Base-by-base conservation (phyloP, 2,797 vertebrate genomes). In the Decapterus maruadsi region DNA sequence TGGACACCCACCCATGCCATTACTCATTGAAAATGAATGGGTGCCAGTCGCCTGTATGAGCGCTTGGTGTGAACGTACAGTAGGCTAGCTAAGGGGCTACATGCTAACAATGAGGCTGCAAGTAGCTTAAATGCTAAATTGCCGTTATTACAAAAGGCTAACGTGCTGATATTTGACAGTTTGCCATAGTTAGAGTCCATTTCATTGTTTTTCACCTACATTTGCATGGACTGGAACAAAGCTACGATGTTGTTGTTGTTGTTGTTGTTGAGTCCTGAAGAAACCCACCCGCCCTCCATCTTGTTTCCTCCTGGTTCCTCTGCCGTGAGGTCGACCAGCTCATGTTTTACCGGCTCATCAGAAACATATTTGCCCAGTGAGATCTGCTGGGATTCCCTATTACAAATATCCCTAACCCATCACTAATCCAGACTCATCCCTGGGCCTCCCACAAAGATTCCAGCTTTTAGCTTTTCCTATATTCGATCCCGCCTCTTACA, bases 361-460 rank as follows among this genome's bases (percentile, higher is more conserved):
- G 34, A 26, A 48, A 67, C 68, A 75, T 75, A 77, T 87, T 81
- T 84, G 38, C 70, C 6, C n/a, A 45, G 62, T 43, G 12, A 77
- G 81, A 78, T 84, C 84, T 73, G 66, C 72, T 26, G 82, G 77
- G 84, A 88, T 65, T 77, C 81, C 56, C 63, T 70, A 19, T 83
- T 60, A 81, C 80, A 84, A 88, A 89, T 74, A 89, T 84, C 84
- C 64, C 74, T 83, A 71, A 88, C 84, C 65, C 85, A 69, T 70
- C 82, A 20, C 67, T 89, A 85, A 90, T 88, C 88, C 86, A 48
- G 74, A 77, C 87, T 88, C 85, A 85, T 79, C 83, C 69, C 63
- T 4, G 26, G 63, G 70, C 80, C 78, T 80, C 77, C 77, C 69
- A 43, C 72, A 62, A 65, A 80, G 72, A 86, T 69, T 43, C 6